Conservation (phyloP, 2,113 vertebrate genomes). For the Opisthocomus hoazin region DNA sequence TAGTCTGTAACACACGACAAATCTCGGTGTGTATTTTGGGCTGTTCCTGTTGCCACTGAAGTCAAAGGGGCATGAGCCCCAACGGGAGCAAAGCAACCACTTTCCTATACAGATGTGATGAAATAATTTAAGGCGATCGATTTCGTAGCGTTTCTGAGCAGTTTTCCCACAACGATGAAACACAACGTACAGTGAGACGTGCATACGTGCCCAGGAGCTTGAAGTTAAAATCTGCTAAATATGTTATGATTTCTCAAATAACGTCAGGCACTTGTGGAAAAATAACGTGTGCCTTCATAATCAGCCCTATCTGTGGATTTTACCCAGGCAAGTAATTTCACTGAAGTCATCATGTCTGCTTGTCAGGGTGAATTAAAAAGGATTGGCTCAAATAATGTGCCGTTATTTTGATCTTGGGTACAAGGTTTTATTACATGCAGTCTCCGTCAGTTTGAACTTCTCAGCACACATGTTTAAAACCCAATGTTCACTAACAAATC, state of each 20-base stretch:
- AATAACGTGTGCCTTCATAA: not conserved
- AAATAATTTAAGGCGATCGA: not conserved
- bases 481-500: not conserved
- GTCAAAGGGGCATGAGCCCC: fast-evolving
- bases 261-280: not conserved
- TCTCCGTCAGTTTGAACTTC: not conserved
- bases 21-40: not conserved
- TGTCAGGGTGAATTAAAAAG: not conserved
- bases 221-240: not conserved
- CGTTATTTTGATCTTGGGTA: not conserved
- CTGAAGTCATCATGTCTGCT: not conserved
- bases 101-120: not conserved
- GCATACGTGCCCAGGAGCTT: not conserved
- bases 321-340: not conserved
- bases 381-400: not conserved
- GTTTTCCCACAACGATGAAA: not conserved
- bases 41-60: not conserved
- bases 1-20: not conserved
- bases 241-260: not conserved
- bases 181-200: fast-evolving
- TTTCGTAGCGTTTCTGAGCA: not conserved
- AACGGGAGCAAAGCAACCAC: not conserved
- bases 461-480: not conserved
- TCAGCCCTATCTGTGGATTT: not conserved
- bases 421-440: not conserved